Conservation (phyloP, 2,113 vertebrate species). For the Colius striatus region DNA sequence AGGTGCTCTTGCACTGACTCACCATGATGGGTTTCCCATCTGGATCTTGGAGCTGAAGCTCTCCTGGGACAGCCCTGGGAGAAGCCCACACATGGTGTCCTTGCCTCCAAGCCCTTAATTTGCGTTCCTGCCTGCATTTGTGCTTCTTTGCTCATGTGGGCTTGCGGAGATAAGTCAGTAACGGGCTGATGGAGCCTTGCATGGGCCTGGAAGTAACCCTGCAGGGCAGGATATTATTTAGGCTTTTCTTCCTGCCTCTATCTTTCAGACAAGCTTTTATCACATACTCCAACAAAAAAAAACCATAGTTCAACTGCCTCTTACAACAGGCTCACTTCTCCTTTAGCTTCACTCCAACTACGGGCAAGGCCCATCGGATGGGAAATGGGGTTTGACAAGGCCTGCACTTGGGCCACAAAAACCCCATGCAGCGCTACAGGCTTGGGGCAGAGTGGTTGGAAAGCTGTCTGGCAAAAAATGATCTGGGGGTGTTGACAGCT, state of each 20-base stretch:
- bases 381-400: no score
- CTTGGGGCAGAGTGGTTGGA: no score
- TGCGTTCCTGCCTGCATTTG: neutral
- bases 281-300: neutral
- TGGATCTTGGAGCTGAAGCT: neutral
- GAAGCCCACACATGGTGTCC: neutral
- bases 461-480: no score
- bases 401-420: no score
- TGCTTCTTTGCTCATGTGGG: neutral
- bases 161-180: neutral
- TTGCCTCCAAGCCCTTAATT: neutral
- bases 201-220: neutral
- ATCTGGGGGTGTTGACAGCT: no score
- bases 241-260: neutral
- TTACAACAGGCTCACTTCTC: neutral
- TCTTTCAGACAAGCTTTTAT: neutral
- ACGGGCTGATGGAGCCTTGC: neutral
- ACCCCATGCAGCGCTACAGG: no score
- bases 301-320: neutral
- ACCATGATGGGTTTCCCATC: neutral
- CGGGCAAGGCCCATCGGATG: no score
- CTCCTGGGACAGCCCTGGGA: neutral
- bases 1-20: neutral
- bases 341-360: neutral
- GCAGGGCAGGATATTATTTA: neutral